Base-by-base conservation (phyloP, 2,888 invertebrate genomes). In the Drosophila glabriapex region DNA sequence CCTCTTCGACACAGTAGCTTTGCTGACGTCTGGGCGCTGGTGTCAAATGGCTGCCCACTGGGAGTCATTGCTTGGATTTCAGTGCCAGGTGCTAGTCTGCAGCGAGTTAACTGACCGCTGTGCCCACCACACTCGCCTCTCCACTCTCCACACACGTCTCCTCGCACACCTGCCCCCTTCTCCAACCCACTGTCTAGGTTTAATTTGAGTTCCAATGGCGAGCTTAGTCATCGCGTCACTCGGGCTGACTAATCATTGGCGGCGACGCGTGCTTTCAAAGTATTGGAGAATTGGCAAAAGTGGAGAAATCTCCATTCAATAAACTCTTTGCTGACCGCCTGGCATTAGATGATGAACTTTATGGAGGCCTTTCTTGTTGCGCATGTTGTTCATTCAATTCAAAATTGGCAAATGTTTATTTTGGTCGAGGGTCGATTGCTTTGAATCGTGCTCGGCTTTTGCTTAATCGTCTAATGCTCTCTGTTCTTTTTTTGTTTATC, bases 41-140 rank as follows among this genome's bases (percentile, higher is more conserved):
- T 89, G 85, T 85, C 88, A 89, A 73, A 89, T 85, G 68, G 53
- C 89, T 79, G 74, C 72, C 73, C 85, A 75, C 74, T 63, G 78
- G 28, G 19, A 37, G 37, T 28, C 68, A 60, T 62, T 52, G 67
- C 54, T 41, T 10, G 49, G 64, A 50, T 46, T 58, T 64, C 58
- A 60, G 73, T 72, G 74, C 64, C 80, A 83, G 80, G 78, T 85
- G 84, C 56, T 52, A 54, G 28, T 54, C 49, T 64, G 37, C 67
- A 56, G 37, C 53, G 80, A 54, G 77, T 83, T 68, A 73, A 77
- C 54, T 81, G 84, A 83, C 80, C 78, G 73, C 60, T 60, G 39
- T 63, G 56, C 37, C 63, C 29, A 25, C 65, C 31, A 28, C 16
- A 41, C 29, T 6, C 46, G 37, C 31, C 66, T 35, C 49, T 54